phyloP scores from a whole-genome alignment of 2,113 vertebrate species.

The Gulo gulo region DNA sequence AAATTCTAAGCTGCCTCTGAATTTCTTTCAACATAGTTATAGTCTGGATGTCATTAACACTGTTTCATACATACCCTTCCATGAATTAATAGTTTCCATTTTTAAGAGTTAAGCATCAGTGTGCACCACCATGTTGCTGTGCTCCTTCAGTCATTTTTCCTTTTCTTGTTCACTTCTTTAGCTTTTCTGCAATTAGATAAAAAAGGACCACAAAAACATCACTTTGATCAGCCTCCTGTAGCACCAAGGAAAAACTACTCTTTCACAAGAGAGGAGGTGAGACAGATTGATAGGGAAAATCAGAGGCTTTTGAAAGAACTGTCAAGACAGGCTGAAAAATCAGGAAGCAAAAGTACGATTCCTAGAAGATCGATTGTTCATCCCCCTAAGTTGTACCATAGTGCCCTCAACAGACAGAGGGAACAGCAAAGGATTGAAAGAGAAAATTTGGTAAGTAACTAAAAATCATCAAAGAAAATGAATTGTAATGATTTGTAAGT shows the following conservation, averaged over 20 bases:
- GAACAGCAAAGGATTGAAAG: constrained; percentile 94
- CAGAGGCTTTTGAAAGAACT: constrained; percentile 92
- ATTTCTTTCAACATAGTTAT: neutral
- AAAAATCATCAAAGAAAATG: neutral
- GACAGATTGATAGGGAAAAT: constrained; percentile 93
- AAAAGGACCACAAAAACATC: constrained; percentile 79
- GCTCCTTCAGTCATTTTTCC: constrained; percentile 19
- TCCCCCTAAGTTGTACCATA: constrained; percentile 86
- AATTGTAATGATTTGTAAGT: neutral
- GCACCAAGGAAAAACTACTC: constrained; percentile 91
- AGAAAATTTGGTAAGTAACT: constrained; percentile 92
- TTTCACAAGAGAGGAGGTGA: constrained; percentile 91
- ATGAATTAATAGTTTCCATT: neutral
- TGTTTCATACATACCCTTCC: neutral
- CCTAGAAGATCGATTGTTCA: constrained; percentile 74
- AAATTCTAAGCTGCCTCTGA: neutral
- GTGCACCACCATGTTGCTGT: neutral
- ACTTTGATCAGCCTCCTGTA: constrained; percentile 78
- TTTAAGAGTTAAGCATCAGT: neutral
- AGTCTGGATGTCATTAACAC: neutral
- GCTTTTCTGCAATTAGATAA: constrained; percentile 88
- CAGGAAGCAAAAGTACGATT: constrained; percentile 69
- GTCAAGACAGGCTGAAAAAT: constrained; percentile 83
- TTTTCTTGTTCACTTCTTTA: constrained; percentile 73
- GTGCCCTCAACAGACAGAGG: constrained; percentile 91